These are phyloP conservation scores for Drosophila nasuta DNA, from an alignment of 1,140 invertebrate species.

Conservation along the genomic window DNA sequence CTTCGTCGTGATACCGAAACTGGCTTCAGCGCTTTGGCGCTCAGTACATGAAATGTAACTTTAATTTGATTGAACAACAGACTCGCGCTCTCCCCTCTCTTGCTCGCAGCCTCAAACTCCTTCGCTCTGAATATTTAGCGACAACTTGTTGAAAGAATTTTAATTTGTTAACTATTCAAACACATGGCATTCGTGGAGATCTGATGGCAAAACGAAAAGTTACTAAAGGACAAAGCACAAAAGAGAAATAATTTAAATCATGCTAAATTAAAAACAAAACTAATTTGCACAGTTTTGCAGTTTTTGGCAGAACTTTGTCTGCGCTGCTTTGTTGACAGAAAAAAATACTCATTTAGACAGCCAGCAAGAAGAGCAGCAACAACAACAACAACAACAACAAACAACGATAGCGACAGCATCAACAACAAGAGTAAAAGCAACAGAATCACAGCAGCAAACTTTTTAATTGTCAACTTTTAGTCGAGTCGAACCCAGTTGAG, in stretches of 20 bases:
- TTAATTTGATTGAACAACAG: constrained; percentile 68
- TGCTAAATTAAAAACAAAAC: constrained; percentile 69
- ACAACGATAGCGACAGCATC: constrained; percentile 18
- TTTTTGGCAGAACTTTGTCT: constrained; percentile 67
- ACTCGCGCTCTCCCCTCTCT: neutral
- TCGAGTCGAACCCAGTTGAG: constrained; percentile 47
- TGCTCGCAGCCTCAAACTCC: neutral
- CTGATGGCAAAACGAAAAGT: constrained; percentile 1
- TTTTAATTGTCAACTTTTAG: constrained; percentile 82
- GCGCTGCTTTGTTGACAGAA: constrained; percentile 44
- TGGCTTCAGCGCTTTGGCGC: constrained; percentile 51
- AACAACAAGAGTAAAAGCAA: constrained; percentile 40
- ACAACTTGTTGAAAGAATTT: constrained; percentile 70
- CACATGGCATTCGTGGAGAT: constrained; percentile 13
- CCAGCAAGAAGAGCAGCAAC: constrained; percentile 39
- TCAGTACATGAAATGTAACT: constrained; percentile 58
- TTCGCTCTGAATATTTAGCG: constrained; percentile 7
- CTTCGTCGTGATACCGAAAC: constrained; percentile 51
- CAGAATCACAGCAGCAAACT: constrained; percentile 60
- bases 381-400: constrained; percentile 32
- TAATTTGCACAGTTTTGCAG: constrained; percentile 76
- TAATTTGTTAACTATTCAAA: constrained; percentile 56
- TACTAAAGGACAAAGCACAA: constrained; percentile 22
- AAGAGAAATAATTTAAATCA: constrained; percentile 66
- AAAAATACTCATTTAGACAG: constrained; percentile 67